Percentiles rank a stretch among this genome's conserved stretches.
Evolutionary conservation across 2,888 invertebrate genomes (phyloP).

Genomic region (Tenthredo mesomela): DNA sequence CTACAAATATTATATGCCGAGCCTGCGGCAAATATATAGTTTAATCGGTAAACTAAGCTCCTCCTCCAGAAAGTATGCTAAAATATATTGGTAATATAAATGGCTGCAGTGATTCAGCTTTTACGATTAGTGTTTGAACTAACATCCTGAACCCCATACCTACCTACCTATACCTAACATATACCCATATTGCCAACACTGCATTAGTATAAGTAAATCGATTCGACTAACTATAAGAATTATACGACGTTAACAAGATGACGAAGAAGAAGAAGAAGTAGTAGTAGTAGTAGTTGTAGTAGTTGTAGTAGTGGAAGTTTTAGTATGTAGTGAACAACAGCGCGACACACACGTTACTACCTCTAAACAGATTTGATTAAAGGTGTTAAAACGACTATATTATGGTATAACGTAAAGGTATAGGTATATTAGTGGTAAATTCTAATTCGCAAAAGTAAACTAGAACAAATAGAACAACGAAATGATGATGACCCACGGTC

Average conservation of each 20-base stretch:
- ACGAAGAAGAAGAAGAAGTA: background rate
- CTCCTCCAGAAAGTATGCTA: background rate
- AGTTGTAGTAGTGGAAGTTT: background rate
- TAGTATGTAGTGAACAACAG: background rate
- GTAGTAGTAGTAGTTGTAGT: too few relatives aligned
- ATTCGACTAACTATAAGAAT: background rate
- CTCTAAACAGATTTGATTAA: background rate
- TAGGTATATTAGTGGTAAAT: background rate
- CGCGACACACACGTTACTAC: background rate
- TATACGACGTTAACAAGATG: background rate
- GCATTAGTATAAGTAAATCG: background rate
- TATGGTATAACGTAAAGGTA: background rate
- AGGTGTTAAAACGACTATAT: slow-evolving; percentile 2
- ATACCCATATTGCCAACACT: background rate
- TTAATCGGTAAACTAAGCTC: background rate
- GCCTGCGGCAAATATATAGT: background rate
- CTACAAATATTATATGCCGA: background rate
- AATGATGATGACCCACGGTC: too few relatives aligned
- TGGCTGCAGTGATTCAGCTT: background rate
- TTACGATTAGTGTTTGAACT: background rate
- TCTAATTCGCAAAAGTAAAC: background rate
- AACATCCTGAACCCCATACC: background rate
- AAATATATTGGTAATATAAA: background rate
- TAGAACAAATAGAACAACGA: background rate
- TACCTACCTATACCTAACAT: too few relatives aligned